A percentile compares a stretch with the other conserved stretches of the same genome.
phyloP scores from a whole-genome alignment of 2,888 invertebrate species.

The Dorcus hopei region DNA sequence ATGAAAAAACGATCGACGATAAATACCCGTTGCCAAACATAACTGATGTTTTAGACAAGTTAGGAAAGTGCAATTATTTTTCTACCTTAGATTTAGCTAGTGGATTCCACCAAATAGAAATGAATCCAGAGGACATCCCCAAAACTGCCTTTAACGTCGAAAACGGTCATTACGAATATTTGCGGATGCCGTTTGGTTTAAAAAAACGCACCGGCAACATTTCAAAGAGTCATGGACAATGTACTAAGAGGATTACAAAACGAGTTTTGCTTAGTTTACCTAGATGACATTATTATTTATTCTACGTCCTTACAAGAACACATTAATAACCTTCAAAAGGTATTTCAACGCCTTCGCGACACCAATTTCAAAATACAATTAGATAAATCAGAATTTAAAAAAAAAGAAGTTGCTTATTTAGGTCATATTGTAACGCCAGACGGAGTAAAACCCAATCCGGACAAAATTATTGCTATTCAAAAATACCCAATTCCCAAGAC shows the following conservation, averaged over 20 bases:
- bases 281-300: conserved; percentile 27
- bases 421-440: conserved; percentile 14
- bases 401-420: conserved; percentile 8
- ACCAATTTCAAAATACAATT: neutral
- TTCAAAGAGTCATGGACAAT: conserved; percentile 29
- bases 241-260: conserved; percentile 14
- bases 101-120: conserved; percentile 27
- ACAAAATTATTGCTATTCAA: conserved; percentile 10
- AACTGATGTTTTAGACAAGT: conserved; percentile 23
- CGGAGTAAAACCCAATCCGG: conserved; percentile 14
- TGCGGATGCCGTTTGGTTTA: conserved; percentile 32
- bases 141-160: conserved; percentile 37
- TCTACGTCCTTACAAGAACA: neutral
- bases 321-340: neutral
- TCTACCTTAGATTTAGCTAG: conserved; percentile 23
- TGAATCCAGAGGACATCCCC: conserved; percentile 14
- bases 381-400: neutral
- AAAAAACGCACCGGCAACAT: conserved; percentile 31
- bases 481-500: conserved; percentile 13
- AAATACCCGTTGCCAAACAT: conserved; percentile 25
- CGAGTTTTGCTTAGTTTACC: conserved; percentile 19
- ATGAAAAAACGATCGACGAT: conserved; percentile 22
- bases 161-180: conserved; percentile 32
- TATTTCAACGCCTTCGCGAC: conserved; percentile 4
- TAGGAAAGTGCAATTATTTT: conserved; percentile 25